phyloP scores from a whole-genome alignment of 2,113 vertebrate species.

The Oenanthe melanoleuca region DNA sequence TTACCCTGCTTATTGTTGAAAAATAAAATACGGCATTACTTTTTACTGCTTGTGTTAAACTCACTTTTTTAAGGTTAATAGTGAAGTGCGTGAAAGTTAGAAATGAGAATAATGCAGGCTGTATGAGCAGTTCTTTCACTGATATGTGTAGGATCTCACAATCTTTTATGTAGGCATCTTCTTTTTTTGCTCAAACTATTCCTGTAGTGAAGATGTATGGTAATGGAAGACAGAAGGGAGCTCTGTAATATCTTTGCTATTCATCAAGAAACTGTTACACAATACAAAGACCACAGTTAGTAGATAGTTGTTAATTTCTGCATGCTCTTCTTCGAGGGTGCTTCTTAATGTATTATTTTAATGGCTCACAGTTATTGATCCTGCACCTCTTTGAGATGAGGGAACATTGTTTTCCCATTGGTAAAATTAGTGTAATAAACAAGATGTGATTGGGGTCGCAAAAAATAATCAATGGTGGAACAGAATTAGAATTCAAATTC shows the following conservation, averaged over 20 bases:
- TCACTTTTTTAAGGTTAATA: neutral
- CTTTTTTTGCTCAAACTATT: neutral
- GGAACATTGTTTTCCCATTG: neutral
- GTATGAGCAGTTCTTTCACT: neutral
- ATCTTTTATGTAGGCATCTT: neutral
- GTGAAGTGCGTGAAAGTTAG: neutral
- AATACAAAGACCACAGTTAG: neutral
- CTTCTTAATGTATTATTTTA: constrained; percentile 45
- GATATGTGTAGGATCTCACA: neutral
- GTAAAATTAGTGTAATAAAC: constrained; percentile 59
- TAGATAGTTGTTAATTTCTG: constrained; percentile 30
- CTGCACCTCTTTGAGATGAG: constrained; percentile 17
- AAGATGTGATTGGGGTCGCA: neutral
- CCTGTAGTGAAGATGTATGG: neutral
- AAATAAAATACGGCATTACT: neutral
- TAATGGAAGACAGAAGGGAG: neutral
- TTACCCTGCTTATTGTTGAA: neutral
- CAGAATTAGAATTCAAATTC: constrained; percentile 28
- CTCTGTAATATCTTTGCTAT: constrained; percentile 10
- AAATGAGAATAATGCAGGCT: neutral
- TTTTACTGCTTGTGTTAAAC: neutral
- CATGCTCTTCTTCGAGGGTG: neutral
- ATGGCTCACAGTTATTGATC: constrained; percentile 33
- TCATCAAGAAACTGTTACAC: constrained; percentile 1
- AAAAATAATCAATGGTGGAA: constrained; percentile 19